A percentile compares a stretch with the other conserved stretches of the same genome.
Evolutionary conservation across 2,888 invertebrate genomes (phyloP).

Genomic region (Laothoe populi): DNA sequence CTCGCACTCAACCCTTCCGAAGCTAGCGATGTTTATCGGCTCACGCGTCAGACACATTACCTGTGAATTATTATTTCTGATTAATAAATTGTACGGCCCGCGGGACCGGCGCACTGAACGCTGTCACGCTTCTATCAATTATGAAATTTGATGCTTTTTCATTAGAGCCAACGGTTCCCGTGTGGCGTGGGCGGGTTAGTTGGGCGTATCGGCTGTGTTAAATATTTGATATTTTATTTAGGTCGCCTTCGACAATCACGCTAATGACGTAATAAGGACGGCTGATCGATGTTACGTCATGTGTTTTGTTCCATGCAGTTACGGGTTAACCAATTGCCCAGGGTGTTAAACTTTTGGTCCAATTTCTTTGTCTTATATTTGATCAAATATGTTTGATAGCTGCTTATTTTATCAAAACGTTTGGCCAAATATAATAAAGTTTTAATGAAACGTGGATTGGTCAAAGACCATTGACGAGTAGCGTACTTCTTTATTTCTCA

Average conservation of each 20-base stretch:
- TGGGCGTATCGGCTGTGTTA: constrained; percentile 38
- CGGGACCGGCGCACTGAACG: constrained; percentile 57
- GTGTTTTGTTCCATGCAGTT: background rate
- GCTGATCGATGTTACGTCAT: constrained; percentile 17
- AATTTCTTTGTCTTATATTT: too few relatives aligned
- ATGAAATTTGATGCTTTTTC: constrained; percentile 82
- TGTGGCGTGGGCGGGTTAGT: constrained; percentile 60
- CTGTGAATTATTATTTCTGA: constrained; percentile 85
- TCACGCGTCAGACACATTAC: constrained; percentile 68
- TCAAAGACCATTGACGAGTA: too few relatives aligned
- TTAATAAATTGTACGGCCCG: constrained; percentile 81
- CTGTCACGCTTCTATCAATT: constrained; percentile 70
- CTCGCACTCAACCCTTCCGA: constrained; percentile 61
- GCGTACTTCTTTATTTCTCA: too few relatives aligned
- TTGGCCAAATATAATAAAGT: too few relatives aligned
- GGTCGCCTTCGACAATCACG: constrained; percentile 27
- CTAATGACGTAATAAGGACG: constrained; percentile 25
- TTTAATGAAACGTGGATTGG: too few relatives aligned
- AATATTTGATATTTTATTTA: constrained; percentile 39
- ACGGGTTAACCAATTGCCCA: background rate
- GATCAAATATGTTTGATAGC: too few relatives aligned
- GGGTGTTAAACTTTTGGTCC: too few relatives aligned
- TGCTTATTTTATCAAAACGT: too few relatives aligned
- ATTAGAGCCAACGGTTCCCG: constrained; percentile 72
- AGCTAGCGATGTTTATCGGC: constrained; percentile 62